Base-by-base conservation (phyloP, 2,888 invertebrate genomes). In the Patella depressa region DNA sequence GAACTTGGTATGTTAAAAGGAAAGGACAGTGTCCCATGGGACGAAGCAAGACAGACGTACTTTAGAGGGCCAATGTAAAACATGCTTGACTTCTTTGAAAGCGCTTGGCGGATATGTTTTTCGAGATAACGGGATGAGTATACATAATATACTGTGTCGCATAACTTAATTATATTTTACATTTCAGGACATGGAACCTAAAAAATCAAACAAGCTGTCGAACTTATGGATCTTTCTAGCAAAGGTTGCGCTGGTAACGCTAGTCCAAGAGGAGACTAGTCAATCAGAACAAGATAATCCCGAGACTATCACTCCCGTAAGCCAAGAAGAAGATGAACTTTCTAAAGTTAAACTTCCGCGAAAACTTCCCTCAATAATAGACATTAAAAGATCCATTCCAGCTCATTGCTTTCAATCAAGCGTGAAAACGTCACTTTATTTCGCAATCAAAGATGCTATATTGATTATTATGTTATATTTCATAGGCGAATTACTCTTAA, bases 331-430 rank as follows among this genome's bases (percentile, higher is more conserved):
- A 24, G 65, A 65, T 65, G 65, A 24, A 24, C 24, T 65, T 24
- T 65, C 65, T 14, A 65, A 65, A 14, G 24, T 24, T 24, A 19
- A 65, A 24, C 65, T 84, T 29, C 85, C 82, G 0, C 76, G 80
- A 19, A 73, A 84, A 45, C 84, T 87, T n/a, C 89, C 89, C n/a
- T 80, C 88, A 7, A 82, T 85, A 45, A 78, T 89, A 2, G 87
- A 89, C 71, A 88, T 89, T 75, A 89, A 88, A 80, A 76, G 78
- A 2, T 83, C 79, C 15, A 79, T 89, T 65, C 89, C 89, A 9
- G 82, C 74, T 19, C 82, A 83, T 69, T 87, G 88, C 75, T 89
- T 88, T 77, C 83, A 88, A 71, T 80, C 88, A 11, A 82, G 75
- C 29, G 69, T 87, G 53, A 24, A 78, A 3, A 79, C 72, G 12